Evolutionary conservation across 35 echinoderm and acorn worm genomes (phyloP).

Genomic region (Ptychodera flava): DNA sequence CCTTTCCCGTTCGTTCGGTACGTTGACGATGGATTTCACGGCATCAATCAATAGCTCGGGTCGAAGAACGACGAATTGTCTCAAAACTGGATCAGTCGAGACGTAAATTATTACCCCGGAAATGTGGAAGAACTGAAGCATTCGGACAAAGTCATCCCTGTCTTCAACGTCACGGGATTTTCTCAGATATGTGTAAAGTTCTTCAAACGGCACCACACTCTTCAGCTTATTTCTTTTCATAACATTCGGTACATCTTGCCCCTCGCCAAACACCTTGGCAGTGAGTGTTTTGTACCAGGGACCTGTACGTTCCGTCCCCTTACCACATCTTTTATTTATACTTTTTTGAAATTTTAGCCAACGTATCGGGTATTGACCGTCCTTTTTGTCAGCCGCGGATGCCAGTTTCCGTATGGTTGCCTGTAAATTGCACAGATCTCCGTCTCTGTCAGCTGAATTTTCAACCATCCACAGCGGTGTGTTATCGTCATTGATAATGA

Average conservation of each 20-base stretch:
- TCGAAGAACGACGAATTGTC: neutral
- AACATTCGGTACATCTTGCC: neutral
- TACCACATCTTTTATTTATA: neutral
- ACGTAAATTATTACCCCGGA: neutral
- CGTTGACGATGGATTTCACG: neutral
- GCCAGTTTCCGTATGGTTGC: neutral
- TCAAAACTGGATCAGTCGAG: neutral
- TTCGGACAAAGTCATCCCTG: neutral
- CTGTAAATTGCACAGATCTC: conserved; percentile 1
- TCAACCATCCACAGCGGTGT: conserved; percentile 20
- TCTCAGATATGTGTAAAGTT: neutral
- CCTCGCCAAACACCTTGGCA: neutral
- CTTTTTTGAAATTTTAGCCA: neutral
- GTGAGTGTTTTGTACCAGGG: too few species aligned
- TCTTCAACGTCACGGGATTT: neutral
- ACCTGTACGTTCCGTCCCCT: too few species aligned
- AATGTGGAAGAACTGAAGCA: neutral
- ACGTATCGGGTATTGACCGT: neutral
- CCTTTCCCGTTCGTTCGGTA: neutral
- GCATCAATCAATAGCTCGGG: neutral
- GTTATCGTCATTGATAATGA: conserved; percentile 1
- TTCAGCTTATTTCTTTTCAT: too few species aligned
- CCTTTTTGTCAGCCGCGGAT: neutral
- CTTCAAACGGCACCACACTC: neutral
- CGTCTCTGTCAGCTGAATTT: neutral